A percentile compares a stretch with the other conserved stretches of the same genome.
Conservation (phyloP, 2,113 vertebrate species). For the Scolopax mira region DNA sequence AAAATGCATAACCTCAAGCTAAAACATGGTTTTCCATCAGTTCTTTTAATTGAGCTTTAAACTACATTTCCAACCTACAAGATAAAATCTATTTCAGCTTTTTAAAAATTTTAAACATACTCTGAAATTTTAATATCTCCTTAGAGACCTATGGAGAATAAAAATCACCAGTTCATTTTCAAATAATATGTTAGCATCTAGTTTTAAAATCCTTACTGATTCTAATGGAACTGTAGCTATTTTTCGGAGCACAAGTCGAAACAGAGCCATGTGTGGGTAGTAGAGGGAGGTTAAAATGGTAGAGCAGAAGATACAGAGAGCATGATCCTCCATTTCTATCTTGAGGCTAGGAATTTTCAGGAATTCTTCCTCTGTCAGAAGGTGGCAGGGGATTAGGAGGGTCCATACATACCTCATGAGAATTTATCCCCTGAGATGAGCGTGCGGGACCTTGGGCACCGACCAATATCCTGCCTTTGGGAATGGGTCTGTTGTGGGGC, state of each 20-base stretch:
- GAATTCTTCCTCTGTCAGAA: background rate
- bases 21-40: background rate
- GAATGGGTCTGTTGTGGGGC: rapidly evolving
- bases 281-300: background rate
- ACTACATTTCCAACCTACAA: background rate
- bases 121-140: background rate
- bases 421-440: background rate
- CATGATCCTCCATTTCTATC: background rate
- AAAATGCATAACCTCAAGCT: background rate
- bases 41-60: background rate
- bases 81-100: background rate
- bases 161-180: background rate
- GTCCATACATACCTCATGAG: background rate
- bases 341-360: background rate
- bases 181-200: background rate
- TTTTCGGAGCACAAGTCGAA: background rate
- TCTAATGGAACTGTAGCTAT: background rate
- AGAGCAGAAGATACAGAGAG: background rate
- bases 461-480: rapidly evolving
- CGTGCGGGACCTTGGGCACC: rapidly evolving
- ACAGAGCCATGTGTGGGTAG: background rate
- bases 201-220: background rate
- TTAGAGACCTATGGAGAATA: background rate
- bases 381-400: background rate
- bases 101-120: background rate